Conservation (phyloP, 1,140 invertebrate species). For the Leptinotarsa texana region DNA sequence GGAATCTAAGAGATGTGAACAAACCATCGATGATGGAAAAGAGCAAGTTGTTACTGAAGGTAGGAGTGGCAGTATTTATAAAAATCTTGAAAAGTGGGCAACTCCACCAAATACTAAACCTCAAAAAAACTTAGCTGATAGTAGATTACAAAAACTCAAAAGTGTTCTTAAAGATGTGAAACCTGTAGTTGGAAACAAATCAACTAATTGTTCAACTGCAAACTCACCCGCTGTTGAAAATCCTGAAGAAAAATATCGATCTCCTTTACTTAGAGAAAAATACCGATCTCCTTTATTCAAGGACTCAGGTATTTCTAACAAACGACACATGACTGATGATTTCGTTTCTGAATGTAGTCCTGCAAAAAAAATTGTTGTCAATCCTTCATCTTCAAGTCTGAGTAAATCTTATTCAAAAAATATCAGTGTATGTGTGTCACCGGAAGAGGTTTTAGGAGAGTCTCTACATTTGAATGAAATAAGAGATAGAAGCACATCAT, state of each 20-base stretch:
- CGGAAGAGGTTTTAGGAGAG: neutral
- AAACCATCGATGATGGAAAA: neutral
- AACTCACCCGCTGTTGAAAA: neutral
- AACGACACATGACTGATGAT: neutral
- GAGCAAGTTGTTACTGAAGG: neutral
- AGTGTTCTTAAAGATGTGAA: neutral
- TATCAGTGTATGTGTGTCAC: neutral
- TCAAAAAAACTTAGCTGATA: neutral
- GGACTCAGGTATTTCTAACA: neutral
- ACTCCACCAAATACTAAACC: neutral
- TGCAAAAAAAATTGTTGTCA: neutral
- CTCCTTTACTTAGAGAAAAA: neutral
- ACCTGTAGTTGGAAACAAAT: neutral
- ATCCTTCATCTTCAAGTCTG: too few relatives aligned
- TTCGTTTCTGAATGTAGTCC: neutral
- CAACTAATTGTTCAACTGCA: neutral
- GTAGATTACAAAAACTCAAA: constrained; percentile 8
- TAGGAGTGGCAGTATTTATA: neutral
- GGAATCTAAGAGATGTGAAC: neutral
- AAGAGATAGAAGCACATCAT: neutral
- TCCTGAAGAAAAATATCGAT: neutral
- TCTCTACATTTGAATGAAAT: neutral
- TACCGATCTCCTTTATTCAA: neutral
- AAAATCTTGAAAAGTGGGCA: constrained; percentile 1
- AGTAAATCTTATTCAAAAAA: too few relatives aligned